Base-by-base conservation (phyloP, 2,113 vertebrate species). In the Pholis gunnellus region DNA sequence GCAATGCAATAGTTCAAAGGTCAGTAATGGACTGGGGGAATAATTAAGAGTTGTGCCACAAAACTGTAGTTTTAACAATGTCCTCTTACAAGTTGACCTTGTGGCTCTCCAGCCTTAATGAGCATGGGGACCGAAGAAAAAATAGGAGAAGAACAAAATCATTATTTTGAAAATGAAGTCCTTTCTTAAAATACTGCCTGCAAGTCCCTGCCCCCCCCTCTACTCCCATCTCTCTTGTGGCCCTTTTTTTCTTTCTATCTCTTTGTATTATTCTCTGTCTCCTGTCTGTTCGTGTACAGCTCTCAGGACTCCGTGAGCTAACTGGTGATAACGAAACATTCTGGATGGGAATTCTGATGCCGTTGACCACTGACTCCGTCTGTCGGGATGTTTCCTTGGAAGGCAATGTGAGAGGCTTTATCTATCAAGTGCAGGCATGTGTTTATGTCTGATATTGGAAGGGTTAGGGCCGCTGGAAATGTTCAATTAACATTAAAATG, bases 401-500 rank as follows among this genome's bases (percentile, higher is more conserved):
- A 81, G 70, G 61, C 81, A 81, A 82, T 71, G 74, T 59, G 75
- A 90, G 80, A 87, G 74, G 80, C 81, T 90, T 95, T 94, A 95
- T 95, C 94, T 94, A 73, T 89, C 69, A 75, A 85, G 86, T 76
- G 87, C 93, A 95, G 91, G 81, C 87, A 71, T 90, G 87, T 92
- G 92, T 93, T 93, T 90, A 77, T 65, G 89, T 84, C 82, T 81
- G 90, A 90, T 92, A 88, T 63, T 65, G 86, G 85, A 82, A 60
- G 81, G 92, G 93, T 81, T 81, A 52, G 59, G 81, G 50, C 65
- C 52, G 42, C 86, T 86, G 90, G 88, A 93, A 94, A 91, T 85
- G 88, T 88, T 88, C 77, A 92, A 92, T 93, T 93, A 93, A 84
- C 93, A 95, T 92, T 89, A 90, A 94, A 95, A 93, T 86, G 87